Conservation (phyloP, 2,797 vertebrate genomes). For the Cuniculus paca region DNA sequence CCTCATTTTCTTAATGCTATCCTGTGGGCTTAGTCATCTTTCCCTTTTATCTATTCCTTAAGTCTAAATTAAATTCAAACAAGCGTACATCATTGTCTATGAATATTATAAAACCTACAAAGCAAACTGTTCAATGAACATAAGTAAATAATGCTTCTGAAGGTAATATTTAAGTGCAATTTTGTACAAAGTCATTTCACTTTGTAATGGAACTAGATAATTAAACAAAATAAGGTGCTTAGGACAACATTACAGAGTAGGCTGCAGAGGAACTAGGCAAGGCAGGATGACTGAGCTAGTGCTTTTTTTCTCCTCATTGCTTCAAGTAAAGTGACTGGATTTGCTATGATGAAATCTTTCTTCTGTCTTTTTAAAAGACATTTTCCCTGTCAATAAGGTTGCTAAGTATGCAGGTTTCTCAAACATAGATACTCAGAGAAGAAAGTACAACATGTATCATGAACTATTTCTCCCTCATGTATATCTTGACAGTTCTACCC, state of each 20-base stretch:
- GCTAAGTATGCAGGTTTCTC: background rate
- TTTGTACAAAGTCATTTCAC: slow-evolving; percentile 85
- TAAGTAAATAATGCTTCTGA: slow-evolving; percentile 69
- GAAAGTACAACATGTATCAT: background rate
- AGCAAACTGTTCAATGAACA: slow-evolving; percentile 80
- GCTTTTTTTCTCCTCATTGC: background rate
- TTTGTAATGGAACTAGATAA: slow-evolving; percentile 81
- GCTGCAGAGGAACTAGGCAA: background rate
- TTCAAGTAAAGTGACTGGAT: background rate
- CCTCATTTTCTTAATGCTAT: slow-evolving; percentile 84
- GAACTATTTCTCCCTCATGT: background rate
- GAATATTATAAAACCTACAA: slow-evolving; percentile 85
- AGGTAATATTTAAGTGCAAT: slow-evolving; percentile 78
- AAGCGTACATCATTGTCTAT: slow-evolving; percentile 65
- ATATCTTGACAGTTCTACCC: background rate
- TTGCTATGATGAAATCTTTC: background rate
- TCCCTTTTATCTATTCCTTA: slow-evolving; percentile 83
- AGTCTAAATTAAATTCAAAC: slow-evolving; percentile 87
- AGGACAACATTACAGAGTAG: background rate
- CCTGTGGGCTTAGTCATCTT: slow-evolving; percentile 81
- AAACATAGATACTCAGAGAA: background rate
- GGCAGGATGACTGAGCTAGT: slow-evolving; percentile 24
- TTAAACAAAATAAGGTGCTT: slow-evolving; percentile 72
- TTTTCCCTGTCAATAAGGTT: background rate
- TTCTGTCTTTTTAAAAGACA: background rate